Evolutionary conservation across 2,888 invertebrate species (phyloP).

Genomic region (Mesorhabditis spiculigera): DNA sequence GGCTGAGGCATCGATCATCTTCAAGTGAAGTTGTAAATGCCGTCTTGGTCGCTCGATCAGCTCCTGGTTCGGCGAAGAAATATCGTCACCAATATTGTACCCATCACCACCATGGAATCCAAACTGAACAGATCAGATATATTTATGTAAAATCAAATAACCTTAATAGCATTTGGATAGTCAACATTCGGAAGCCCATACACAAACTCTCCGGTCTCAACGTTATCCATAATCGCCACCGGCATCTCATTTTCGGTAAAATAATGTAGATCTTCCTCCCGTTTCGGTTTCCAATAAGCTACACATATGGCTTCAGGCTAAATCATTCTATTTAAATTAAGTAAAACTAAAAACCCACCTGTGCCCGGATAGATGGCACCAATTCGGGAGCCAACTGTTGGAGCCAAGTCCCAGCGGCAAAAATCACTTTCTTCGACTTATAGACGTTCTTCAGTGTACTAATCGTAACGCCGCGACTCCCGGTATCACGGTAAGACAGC

Average conservation of each 20-base stretch:
- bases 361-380: conserved; percentile 23
- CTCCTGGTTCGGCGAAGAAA: conserved; percentile 3
- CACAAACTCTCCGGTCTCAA: conserved; percentile 12
- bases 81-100: conserved; percentile 1
- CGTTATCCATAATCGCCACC: conserved; percentile 21
- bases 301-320: conserved; percentile 30
- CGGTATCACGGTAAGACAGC: conserved; percentile 12
- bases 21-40: conserved; percentile 26
- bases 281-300: conserved; percentile 28
- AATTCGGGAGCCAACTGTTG: conserved; percentile 35
- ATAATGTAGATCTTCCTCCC: conserved; percentile 10
- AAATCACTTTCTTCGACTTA: conserved; percentile 33
- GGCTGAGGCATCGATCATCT: conserved; percentile 17
- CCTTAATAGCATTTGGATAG: conserved; percentile 29
- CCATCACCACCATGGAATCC: conserved; percentile 1
- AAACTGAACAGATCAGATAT: background rate
- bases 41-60: conserved; percentile 10
- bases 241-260: conserved; percentile 25
- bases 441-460: background rate
- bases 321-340: background rate
- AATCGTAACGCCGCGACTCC: conserved; percentile 8
- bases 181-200: conserved; percentile 27
- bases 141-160: conserved; percentile 19
- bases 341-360: conserved; percentile 17
- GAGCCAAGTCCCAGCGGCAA: conserved; percentile 52